Base-by-base conservation (phyloP, 2,797 vertebrate species). In the Smutsia gigantea region DNA sequence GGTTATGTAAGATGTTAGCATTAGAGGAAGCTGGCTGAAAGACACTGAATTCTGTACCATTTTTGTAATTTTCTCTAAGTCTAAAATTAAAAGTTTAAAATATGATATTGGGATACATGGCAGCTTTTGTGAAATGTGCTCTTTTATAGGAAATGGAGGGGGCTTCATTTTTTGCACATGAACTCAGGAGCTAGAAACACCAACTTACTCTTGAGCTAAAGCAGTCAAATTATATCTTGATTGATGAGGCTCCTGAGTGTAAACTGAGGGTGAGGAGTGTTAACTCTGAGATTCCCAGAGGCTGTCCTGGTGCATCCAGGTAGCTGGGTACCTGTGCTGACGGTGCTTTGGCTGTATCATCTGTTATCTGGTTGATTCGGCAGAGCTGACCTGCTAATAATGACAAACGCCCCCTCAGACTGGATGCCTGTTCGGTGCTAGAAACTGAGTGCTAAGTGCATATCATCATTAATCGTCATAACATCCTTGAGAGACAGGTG, bases 151-250 rank as follows among this genome's bases (percentile, higher is more conserved):
- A 89, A 63, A n/a, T 37, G 18, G 39, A 87, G 21, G 46, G 42
- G 34, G 25, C 23, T 95, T 61, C 84, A 42, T 68, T 72, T 90
- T 63, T 19, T 82, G 79, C 49, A 3, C 8, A 79, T 78, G 89
- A 95, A 85, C 88, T 14, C 57, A 85, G 68, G 9, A 0, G 10
- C 64, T 34, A 57, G 90, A 87, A 96, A 90, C 83, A 34, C 29
- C 13, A 53, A 12, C 34, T 27, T 0, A 11, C 90, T 93, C 86
- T 94, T 96, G 97, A 95, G 86, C 89, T 94, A 88, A 71, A 96
- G 96, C 91, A 59, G 89, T 95, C 42, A 91, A 31, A 49, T 18
- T 81, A 34, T 89, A 53, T 72, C 0, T 1, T 95, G 72, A 19
- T 61, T 61, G n/a, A 57, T 31, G 74, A 82, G 27, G 27, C 55